phyloP scores from a whole-genome alignment of 2,888 invertebrate genomes.

The Brachypalpus laphriformis region DNA sequence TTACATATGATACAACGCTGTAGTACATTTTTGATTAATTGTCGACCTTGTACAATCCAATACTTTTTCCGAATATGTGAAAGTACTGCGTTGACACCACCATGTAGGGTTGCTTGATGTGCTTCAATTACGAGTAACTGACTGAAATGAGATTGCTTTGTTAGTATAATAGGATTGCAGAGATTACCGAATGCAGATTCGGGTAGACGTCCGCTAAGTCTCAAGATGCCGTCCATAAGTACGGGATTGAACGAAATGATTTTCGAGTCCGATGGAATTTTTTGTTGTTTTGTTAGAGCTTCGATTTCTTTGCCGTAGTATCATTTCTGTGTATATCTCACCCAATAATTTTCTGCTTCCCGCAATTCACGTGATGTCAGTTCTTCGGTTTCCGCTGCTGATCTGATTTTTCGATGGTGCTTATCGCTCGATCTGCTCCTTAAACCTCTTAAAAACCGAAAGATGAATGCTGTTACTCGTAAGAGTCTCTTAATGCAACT shows the following conservation, averaged over 20 bases:
- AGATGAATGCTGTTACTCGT: conserved; percentile 30
- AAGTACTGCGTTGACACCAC: conserved; percentile 55
- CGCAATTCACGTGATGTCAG: conserved; percentile 44
- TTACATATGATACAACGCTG: conserved; percentile 7
- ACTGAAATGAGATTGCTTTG: conserved; percentile 59
- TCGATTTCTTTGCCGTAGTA: conserved; percentile 46
- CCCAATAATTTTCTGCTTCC: conserved; percentile 57
- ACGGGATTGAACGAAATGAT: conserved; percentile 55
- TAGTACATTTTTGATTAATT: conserved; percentile 12
- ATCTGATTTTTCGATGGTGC: not conserved
- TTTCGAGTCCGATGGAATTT: conserved; percentile 45
- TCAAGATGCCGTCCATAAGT: conserved; percentile 35
- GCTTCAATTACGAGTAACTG: conserved; percentile 46
- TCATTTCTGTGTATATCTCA: conserved; percentile 24
- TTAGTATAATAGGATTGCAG: conserved; percentile 52
- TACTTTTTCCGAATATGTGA: conserved; percentile 44
- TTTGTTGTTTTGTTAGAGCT: conserved; percentile 23
- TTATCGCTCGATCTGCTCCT: not conserved
- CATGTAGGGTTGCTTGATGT: conserved; percentile 50
- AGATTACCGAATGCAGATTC: conserved; percentile 25
- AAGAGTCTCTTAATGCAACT: conserved; percentile 39
- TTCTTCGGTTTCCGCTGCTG: conserved; percentile 3
- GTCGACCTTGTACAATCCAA: too few relatives aligned
- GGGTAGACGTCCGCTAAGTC: conserved; percentile 35
- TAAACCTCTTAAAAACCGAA: conserved; percentile 29